Conservation (phyloP, 1,140 invertebrate species). For the Calycopis cecrops region DNA sequence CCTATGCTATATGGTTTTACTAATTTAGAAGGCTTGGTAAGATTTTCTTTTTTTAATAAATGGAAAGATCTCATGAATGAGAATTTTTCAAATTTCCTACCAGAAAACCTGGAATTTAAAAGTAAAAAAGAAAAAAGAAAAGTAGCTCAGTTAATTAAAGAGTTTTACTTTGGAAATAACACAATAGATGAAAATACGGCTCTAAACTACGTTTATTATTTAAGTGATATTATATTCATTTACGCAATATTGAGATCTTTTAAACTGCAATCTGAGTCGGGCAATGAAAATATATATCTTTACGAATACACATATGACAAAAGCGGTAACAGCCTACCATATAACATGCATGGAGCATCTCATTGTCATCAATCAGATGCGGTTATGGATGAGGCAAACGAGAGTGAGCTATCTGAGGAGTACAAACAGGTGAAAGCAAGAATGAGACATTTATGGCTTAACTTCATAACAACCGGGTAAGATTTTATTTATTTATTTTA, state of each 20-base stretch:
- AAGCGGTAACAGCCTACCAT: slow-evolving; percentile 8
- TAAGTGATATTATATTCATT: slow-evolving; percentile 35
- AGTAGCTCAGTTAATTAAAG: slow-evolving; percentile 26
- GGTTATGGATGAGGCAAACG: slow-evolving; percentile 16
- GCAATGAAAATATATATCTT: slow-evolving; percentile 32
- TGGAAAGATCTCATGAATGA: slow-evolving; percentile 31
- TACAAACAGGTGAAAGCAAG: slow-evolving; percentile 22
- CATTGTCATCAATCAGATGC: slow-evolving; percentile 23
- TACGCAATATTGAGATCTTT: slow-evolving; percentile 23
- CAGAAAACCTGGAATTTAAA: slow-evolving; percentile 28
- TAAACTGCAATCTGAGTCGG: slow-evolving; percentile 24
- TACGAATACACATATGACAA: slow-evolving; percentile 25
- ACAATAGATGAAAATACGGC: slow-evolving; percentile 19
- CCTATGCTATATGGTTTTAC: slow-evolving; percentile 33
- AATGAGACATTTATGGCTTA: slow-evolving; percentile 27
- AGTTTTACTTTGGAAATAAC: slow-evolving; percentile 33
- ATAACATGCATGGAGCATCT: slow-evolving; percentile 16
- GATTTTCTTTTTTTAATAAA: slow-evolving; percentile 22
- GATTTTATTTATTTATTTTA: not conserved
- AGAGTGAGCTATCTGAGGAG: slow-evolving; percentile 13
- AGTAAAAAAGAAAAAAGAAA: slow-evolving; percentile 26
- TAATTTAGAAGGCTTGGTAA: slow-evolving; percentile 35
- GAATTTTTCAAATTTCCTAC: slow-evolving; percentile 31
- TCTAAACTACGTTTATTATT: slow-evolving; percentile 31
- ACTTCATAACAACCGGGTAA: slow-evolving; percentile 33